phyloP scores from a whole-genome alignment of 2,797 vertebrate species.

The Squalus acanthias region DNA sequence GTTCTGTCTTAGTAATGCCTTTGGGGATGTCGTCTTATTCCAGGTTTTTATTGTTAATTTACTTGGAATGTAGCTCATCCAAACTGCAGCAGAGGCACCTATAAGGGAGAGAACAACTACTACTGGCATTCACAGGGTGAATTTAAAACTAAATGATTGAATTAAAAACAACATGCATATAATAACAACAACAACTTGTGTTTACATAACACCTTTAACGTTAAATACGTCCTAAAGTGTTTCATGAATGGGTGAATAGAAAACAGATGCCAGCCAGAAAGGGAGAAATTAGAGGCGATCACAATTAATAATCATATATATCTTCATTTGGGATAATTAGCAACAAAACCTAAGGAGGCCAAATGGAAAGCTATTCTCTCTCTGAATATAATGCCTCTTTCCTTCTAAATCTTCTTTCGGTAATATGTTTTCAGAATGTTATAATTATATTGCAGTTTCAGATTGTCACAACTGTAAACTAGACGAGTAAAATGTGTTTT shows the following conservation, averaged over 20 bases:
- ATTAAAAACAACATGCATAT: not conserved
- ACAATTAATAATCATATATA: not conserved
- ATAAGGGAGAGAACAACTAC: not conserved
- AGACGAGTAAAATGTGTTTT: not conserved
- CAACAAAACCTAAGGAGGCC: not conserved
- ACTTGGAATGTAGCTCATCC: not conserved
- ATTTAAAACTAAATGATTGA: not conserved
- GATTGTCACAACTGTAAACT: not conserved
- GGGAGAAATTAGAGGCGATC: not conserved
- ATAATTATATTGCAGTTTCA: not conserved
- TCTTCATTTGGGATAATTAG: not conserved
- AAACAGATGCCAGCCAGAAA: not conserved
- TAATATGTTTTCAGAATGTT: not conserved
- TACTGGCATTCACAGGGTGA: not conserved
- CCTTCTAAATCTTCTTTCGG: not conserved
- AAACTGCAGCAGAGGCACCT: not conserved
- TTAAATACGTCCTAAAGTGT: not conserved
- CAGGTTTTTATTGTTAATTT: constrained; percentile 63
- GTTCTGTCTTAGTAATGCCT: constrained; percentile 91
- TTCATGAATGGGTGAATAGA: not conserved
- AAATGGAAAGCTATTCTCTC: not conserved
- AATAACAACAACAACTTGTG: not conserved
- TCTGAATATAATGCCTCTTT: not conserved
- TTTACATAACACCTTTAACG: not conserved
- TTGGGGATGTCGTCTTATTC: constrained; percentile 86